Evolutionary conservation across 2,888 invertebrate genomes (phyloP), one percentile per base, ranked within the genome.

Genomic region (Neria commutata): DNA sequence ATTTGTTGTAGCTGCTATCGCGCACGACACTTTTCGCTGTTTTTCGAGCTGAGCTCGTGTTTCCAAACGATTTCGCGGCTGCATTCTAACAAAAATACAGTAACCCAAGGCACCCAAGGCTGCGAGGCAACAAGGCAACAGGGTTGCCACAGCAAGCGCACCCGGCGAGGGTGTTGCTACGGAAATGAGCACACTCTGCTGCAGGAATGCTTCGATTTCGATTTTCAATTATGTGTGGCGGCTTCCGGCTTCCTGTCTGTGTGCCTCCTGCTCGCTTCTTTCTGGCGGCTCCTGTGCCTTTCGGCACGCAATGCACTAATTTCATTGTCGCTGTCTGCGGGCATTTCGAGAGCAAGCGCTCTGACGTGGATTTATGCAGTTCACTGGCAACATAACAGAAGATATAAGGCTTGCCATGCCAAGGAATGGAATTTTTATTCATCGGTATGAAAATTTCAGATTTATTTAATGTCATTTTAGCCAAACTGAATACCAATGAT

Each of bases 151-250:
- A 19, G 8, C 3, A 42, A 42, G 17, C 17, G 21, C 42, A 62
- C 59, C n/a, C n/a, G n/a, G 56, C 54, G 59, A 62, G 71, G 69
- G 66, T 61, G 75, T 75, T 73, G 67, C 76, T 65, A 76, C 59
- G 75, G 66, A 50, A 62, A 61, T 65, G 54, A 49, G 49, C 25
- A 8, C 14, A 37, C 14, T 46, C n/a, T 17, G 5, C 49, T 4
- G 21, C 16, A 26, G 34, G 24, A 14, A 25, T 25, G 19, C 67
- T 64, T 52, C 60, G 60, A 61, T 62, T 61, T 61, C 58, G 49
- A 25, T 60, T 62, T 58, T 58, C 59, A 51, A 67, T 59, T 54
- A 50, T 21, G 25, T 24, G 46, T 24, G 51, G 46, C 49, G 26
- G 45, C 53, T 52, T 58, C 29, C 17, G 48, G 50, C 50, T 49